Percentiles rank a stretch among this genome's conserved stretches.
Conservation (phyloP, 1,140 invertebrate genomes). For the Zaprionus camerounensis region DNA sequence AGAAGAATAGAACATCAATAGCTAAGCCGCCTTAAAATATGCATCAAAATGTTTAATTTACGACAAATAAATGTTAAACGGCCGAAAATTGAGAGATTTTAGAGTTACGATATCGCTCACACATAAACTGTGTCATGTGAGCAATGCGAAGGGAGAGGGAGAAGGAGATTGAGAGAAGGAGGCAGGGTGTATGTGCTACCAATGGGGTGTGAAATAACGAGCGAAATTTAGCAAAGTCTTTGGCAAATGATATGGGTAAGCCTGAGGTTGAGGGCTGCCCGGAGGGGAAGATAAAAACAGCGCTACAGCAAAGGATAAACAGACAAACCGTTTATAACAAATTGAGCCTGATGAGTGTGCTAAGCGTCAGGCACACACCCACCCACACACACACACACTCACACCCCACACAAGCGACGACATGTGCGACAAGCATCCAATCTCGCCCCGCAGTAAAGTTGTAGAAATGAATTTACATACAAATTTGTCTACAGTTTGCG, state of each 20-base stretch:
- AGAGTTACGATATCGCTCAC: constrained; percentile 68
- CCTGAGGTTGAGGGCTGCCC: constrained; percentile 9
- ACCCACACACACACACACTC: background rate
- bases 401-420: constrained; percentile 36
- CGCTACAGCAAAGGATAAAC: constrained; percentile 56
- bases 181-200: constrained; percentile 26
- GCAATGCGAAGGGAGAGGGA: background rate
- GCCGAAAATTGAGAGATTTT: constrained; percentile 75
- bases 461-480: constrained; percentile 70
- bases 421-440: constrained; percentile 77
- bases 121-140: constrained; percentile 66
- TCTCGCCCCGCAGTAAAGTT: constrained; percentile 41
- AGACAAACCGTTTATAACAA: constrained; percentile 70
- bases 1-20: constrained; percentile 6
- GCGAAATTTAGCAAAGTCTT: constrained; percentile 64
- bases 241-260: constrained; percentile 69
- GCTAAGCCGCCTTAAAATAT: constrained; percentile 50
- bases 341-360: constrained; percentile 77
- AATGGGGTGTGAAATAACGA: constrained; percentile 81
- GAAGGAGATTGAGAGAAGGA: background rate
- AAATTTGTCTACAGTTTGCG: constrained; percentile 71
- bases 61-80: constrained; percentile 80
- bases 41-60: constrained; percentile 73
- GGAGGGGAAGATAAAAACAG: constrained; percentile 25
- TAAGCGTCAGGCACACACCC: constrained; percentile 58